These are phyloP conservation scores for Mystacornis crossleyi DNA, from an alignment of 2,113 vertebrate genomes.

Conservation along the genomic window DNA sequence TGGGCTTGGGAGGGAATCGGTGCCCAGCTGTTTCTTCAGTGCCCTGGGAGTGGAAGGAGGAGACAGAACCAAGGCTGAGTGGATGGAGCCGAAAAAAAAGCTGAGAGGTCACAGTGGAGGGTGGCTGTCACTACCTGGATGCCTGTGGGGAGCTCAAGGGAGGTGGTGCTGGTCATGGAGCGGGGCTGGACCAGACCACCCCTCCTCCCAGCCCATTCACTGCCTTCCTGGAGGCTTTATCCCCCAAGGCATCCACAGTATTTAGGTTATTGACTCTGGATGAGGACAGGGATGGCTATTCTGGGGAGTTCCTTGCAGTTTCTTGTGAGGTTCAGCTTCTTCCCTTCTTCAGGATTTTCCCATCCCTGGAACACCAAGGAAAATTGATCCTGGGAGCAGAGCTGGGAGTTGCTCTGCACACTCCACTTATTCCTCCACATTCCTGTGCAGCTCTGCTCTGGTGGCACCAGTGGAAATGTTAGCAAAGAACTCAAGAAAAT, in stretches of 20 bases:
- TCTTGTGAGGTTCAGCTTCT: not conserved
- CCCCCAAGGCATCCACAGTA: fast-evolving
- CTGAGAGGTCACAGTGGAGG: not conserved
- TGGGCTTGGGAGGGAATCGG: not conserved
- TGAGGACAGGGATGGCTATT: not conserved
- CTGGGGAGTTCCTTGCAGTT: not conserved
- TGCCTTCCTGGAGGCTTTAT: not conserved
- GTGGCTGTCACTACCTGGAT: fast-evolving
- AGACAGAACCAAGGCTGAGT: not conserved
- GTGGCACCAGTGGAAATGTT: not conserved
- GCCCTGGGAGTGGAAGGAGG: not conserved
- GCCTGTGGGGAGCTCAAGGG: fast-evolving
- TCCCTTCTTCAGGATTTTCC: not conserved
- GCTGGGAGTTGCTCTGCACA: not conserved
- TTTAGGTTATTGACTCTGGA: fast-evolving
- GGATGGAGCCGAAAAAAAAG: not conserved
- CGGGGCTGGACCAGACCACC: not conserved
- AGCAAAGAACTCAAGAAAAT: conserved; percentile 6
- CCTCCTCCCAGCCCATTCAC: not conserved
- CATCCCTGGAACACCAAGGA: not conserved
- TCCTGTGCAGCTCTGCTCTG: not conserved
- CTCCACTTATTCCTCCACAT: not conserved
- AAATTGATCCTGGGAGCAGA: not conserved
- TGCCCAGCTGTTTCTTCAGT: fast-evolving
- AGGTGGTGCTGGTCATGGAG: not conserved